Conservation (phyloP, 2,888 invertebrate species). For the Hirtodrosophila cameraria region DNA sequence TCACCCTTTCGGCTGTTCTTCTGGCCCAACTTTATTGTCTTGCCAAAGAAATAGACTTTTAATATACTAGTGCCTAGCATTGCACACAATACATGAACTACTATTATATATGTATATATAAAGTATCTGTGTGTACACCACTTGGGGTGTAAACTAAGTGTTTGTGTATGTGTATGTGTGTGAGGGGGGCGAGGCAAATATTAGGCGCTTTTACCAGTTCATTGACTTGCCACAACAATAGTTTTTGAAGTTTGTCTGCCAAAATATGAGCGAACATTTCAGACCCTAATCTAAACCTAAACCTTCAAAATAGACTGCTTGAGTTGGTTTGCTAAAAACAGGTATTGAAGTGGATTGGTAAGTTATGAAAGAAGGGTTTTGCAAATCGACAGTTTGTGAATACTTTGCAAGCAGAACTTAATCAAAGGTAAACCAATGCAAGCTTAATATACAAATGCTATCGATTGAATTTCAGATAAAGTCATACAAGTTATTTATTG, state of each 20-base stretch:
- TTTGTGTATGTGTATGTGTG: conserved; percentile 20
- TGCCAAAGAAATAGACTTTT: conserved; percentile 79
- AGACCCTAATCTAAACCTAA: neutral
- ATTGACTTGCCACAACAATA: conserved; percentile 77
- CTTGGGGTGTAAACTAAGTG: conserved; percentile 32
- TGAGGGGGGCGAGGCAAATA: conserved; percentile 53
- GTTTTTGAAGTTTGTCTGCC: conserved; percentile 78
- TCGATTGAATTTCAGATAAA: too few relatives aligned
- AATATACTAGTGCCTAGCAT: conserved; percentile 64
- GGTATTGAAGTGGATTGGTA: too few relatives aligned
- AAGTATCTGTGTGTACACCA: conserved; percentile 3
- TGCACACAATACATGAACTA: conserved; percentile 46
- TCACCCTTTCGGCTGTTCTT: neutral
- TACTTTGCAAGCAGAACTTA: too few relatives aligned
- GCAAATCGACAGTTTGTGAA: too few relatives aligned
- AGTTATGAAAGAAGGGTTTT: too few relatives aligned
- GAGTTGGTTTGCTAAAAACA: too few relatives aligned
- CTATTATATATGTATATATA: conserved; percentile 3
- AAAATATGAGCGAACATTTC: conserved; percentile 57
- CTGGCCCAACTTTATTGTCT: conserved; percentile 69
- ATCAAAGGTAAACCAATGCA: too few relatives aligned
- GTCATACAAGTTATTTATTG: too few relatives aligned
- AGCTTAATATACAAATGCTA: too few relatives aligned
- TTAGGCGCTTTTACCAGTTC: conserved; percentile 78
- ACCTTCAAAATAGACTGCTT: too few relatives aligned